These are phyloP conservation scores for Neosilurus hyrtlii DNA, from an alignment of 2,797 vertebrate species.

Conservation along the genomic window DNA sequence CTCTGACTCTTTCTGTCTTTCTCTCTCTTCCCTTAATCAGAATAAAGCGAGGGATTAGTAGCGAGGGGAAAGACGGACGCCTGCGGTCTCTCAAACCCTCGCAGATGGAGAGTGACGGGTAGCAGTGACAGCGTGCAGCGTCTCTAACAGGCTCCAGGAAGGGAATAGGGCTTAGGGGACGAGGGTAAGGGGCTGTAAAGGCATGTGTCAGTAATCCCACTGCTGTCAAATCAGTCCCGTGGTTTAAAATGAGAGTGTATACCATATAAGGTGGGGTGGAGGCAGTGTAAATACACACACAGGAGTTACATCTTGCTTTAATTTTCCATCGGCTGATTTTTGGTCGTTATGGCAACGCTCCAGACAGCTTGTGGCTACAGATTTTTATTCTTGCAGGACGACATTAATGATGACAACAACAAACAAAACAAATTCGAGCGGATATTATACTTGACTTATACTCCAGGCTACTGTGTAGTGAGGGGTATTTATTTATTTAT, in stretches of 20 bases:
- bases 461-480: not conserved
- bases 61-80: slow-evolving; percentile 54
- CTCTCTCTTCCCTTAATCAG: slow-evolving; percentile 70
- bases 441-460: not conserved
- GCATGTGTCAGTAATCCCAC: slow-evolving; percentile 47
- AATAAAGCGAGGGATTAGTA: slow-evolving; percentile 73
- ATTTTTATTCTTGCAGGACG: not conserved
- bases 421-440: not conserved
- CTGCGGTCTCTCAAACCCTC: slow-evolving; percentile 31
- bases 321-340: not conserved
- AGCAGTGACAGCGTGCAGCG: slow-evolving; percentile 25
- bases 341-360: too few relatives aligned
- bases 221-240: slow-evolving; percentile 25
- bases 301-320: not conserved
- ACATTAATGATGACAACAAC: not conserved
- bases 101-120: slow-evolving; percentile 44
- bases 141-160: slow-evolving; percentile 21
- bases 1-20: too few relatives aligned
- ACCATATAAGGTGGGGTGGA: not conserved
- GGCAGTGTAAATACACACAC: not conserved
- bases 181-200: slow-evolving; percentile 33
- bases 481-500: too few relatives aligned
- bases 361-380: not conserved
- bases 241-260: not conserved
- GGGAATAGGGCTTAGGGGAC: slow-evolving; percentile 14